phyloP scores from a whole-genome alignment of 2,888 invertebrate genomes.

The Galerucella pusilla region DNA sequence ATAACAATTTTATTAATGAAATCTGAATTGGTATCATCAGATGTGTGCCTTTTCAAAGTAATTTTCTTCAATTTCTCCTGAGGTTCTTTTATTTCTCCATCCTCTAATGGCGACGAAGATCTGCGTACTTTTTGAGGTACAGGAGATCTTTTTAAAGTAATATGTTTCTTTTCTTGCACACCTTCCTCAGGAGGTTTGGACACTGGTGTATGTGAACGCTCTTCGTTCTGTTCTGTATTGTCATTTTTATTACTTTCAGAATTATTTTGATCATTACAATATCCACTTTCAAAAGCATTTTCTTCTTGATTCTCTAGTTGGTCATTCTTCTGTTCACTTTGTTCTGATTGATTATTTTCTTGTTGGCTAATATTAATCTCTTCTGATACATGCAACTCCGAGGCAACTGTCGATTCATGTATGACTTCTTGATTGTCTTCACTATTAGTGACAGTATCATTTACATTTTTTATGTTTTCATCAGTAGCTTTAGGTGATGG shows the following conservation, averaged over 20 bases:
- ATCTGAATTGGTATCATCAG: conserved; percentile 32
- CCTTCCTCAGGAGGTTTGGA: conserved; percentile 27
- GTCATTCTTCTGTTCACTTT: conserved; percentile 31
- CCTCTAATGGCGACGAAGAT: conserved; percentile 29
- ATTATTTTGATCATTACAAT: conserved; percentile 33
- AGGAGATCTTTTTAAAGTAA: conserved; percentile 38
- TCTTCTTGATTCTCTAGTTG: conserved; percentile 43
- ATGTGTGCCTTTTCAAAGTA: conserved; percentile 40
- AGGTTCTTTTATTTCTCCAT: conserved; percentile 37
- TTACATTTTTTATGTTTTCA: conserved; percentile 43
- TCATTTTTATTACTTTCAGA: conserved; percentile 24
- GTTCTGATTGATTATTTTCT: conserved; percentile 13
- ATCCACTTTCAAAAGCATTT: conserved; percentile 42
- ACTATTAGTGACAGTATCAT: conserved; percentile 36
- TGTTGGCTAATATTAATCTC: conserved; percentile 25
- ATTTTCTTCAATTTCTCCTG: conserved; percentile 47
- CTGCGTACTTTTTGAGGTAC: conserved; percentile 27
- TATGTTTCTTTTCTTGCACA: conserved; percentile 32
- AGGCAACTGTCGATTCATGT: neutral
- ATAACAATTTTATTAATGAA: conserved; percentile 37
- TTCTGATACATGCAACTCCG: conserved; percentile 20
- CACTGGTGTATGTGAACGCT: conserved; percentile 39
- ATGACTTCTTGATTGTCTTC: conserved; percentile 20
- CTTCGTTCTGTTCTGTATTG: conserved; percentile 25
- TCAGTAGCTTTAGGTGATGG: conserved; percentile 60